Conservation (phyloP, 2,113 vertebrate species). For the Oreochromis aureus region DNA sequence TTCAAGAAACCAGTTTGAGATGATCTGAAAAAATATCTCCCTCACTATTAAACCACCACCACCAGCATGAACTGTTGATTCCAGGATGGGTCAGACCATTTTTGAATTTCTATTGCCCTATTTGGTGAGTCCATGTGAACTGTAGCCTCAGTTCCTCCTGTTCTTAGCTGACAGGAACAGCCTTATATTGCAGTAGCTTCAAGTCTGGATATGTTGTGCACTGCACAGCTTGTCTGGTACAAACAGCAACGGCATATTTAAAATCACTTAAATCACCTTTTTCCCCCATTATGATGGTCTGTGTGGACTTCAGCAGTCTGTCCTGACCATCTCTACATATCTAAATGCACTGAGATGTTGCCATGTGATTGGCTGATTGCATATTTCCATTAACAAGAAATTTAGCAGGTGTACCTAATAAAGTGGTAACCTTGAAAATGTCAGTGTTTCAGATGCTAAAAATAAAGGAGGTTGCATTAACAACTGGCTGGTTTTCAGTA, state of each 20-base stretch:
- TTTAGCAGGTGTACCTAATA: background rate
- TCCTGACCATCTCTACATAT: background rate
- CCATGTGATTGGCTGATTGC: background rate
- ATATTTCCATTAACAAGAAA: background rate
- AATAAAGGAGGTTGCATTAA: background rate
- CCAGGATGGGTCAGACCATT: background rate
- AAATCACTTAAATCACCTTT: background rate
- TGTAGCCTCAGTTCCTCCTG: background rate
- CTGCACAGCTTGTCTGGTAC: background rate
- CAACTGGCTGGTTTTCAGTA: background rate
- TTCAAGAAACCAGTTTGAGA: background rate
- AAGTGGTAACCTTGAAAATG: background rate
- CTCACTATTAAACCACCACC: background rate
- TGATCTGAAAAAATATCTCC: background rate
- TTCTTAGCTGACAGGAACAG: background rate
- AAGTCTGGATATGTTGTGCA: background rate
- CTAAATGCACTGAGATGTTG: background rate
- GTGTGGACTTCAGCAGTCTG: background rate
- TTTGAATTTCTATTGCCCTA: background rate
- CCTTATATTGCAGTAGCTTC: background rate
- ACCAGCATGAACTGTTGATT: background rate
- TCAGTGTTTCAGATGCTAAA: background rate
- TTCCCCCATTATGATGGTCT: background rate
- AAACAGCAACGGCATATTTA: background rate
- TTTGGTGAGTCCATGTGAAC: background rate